Percentiles rank a stretch among this genome's conserved stretches.
These are phyloP conservation scores for Falco punctatus DNA, from an alignment of 2,113 vertebrate species.

Conservation along the genomic window DNA sequence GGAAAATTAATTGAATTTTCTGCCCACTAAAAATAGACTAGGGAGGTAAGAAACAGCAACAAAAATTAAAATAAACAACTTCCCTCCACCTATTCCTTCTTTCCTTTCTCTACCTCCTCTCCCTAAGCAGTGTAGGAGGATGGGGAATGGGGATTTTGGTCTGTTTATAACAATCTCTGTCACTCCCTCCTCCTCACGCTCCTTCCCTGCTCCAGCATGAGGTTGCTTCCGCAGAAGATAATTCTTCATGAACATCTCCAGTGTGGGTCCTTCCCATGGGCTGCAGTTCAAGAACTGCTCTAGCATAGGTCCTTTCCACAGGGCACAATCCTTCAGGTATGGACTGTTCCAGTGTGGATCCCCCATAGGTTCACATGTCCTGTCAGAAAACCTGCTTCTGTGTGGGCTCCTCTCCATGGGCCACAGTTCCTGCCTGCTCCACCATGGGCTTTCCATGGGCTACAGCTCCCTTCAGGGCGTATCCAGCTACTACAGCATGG, in stretches of 20 bases:
- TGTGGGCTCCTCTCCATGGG: neutral
- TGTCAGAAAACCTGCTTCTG: neutral
- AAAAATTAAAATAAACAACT: neutral
- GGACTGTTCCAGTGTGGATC: accelerated
- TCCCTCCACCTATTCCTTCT: accelerated
- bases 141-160: accelerated
- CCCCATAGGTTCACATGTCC: accelerated
- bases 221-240: neutral
- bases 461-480: neutral
- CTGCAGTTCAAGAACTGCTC: neutral
- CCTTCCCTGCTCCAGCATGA: neutral
- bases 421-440: neutral
- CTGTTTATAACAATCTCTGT: neutral
- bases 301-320: neutral
- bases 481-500: neutral
- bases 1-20: neutral
- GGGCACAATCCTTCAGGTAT: accelerated
- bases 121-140: accelerated
- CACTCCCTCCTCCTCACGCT: accelerated
- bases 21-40: neutral
- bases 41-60: neutral
- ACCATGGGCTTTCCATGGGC: accelerated
- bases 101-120: neutral
- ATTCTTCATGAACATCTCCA: neutral
- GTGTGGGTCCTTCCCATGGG: accelerated